These are phyloP conservation scores for Stenoptilia bipunctidactyla DNA, from an alignment of 2,888 invertebrate genomes.

Conservation along the genomic window DNA sequence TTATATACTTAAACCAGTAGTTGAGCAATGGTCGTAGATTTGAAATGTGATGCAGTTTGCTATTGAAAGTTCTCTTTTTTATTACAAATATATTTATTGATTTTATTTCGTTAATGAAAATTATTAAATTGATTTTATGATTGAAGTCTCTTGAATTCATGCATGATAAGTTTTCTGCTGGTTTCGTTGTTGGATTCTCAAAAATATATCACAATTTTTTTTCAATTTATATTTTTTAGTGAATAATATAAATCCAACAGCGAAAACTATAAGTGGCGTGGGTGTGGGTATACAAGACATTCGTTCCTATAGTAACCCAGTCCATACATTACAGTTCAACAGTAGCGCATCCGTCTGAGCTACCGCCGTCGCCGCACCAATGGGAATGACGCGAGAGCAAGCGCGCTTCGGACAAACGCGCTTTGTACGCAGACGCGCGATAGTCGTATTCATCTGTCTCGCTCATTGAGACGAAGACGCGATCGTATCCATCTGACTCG, in stretches of 20 bases:
- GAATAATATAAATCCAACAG: constrained; percentile 7
- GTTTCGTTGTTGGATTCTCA: constrained; percentile 37
- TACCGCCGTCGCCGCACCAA: constrained; percentile 98
- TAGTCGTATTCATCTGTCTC: constrained; percentile 25
- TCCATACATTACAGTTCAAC: constrained; percentile 83
- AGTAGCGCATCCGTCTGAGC: constrained; percentile 97
- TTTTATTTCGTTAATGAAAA: neutral
- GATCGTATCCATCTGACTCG: too few relatives aligned
- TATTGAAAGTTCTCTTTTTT: constrained; percentile 52
- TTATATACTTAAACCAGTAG: constrained; percentile 28
- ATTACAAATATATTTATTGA: constrained; percentile 28
- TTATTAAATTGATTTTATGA: neutral
- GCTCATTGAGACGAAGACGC: too few relatives aligned
- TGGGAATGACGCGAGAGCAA: constrained; percentile 87
- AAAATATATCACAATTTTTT: neutral
- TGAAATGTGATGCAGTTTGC: constrained; percentile 62
- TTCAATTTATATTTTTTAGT: too few relatives aligned
- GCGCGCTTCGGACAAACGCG: constrained; percentile 40
- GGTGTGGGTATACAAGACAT: constrained; percentile 23
- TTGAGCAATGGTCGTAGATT: constrained; percentile 24
- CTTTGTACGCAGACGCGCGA: constrained; percentile 35
- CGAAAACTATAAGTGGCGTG: constrained; percentile 20
- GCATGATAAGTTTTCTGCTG: constrained; percentile 13
- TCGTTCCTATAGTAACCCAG: constrained; percentile 12
- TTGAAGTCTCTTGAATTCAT: neutral